A percentile compares a stretch with the other conserved stretches of the same genome.
Evolutionary conservation across 2,888 invertebrate genomes (phyloP).

Genomic region (Ormyrus labotus): DNA sequence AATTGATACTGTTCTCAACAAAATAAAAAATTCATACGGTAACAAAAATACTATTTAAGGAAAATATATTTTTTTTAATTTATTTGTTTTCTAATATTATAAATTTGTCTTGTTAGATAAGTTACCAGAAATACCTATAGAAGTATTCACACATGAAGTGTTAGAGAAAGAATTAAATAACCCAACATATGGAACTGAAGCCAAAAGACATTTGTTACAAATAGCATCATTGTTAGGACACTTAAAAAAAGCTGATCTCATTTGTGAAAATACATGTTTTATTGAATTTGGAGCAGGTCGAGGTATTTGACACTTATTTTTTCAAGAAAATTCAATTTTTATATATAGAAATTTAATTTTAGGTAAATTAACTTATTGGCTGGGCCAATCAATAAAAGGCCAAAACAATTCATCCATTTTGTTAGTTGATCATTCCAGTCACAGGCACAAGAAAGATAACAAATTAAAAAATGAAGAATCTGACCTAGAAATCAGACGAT

Average conservation of each 20-base stretch:
- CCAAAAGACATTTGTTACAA: constrained; percentile 86
- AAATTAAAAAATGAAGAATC: constrained; percentile 77
- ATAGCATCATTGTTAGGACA: constrained; percentile 86
- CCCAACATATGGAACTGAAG: constrained; percentile 79
- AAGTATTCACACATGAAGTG: constrained; percentile 74
- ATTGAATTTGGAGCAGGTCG: constrained; percentile 95
- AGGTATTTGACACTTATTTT: constrained; percentile 76
- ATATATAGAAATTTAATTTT: constrained; percentile 48
- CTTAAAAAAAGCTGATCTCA: constrained; percentile 80
- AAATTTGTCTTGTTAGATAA: constrained; percentile 61
- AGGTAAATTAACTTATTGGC: constrained; percentile 89
- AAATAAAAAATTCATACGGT: constrained; percentile 70
- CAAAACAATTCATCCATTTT: constrained; percentile 79
- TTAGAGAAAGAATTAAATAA: constrained; percentile 77
- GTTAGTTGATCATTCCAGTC: constrained; percentile 87
- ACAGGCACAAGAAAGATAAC: constrained; percentile 88
- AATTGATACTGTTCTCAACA: constrained; percentile 65
- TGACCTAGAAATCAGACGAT: constrained; percentile 78
- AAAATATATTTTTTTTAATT: constrained; percentile 3
- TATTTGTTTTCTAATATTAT: constrained; percentile 19
- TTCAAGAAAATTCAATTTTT: constrained; percentile 8
- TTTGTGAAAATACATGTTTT: constrained; percentile 82
- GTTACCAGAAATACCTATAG: constrained; percentile 73
- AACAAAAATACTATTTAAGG: constrained; percentile 23
- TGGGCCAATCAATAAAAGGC: constrained; percentile 80